A percentile compares a stretch with the other conserved stretches of the same genome.
phyloP scores from a whole-genome alignment of 2,113 vertebrate genomes.

The Taxidea taxus region DNA sequence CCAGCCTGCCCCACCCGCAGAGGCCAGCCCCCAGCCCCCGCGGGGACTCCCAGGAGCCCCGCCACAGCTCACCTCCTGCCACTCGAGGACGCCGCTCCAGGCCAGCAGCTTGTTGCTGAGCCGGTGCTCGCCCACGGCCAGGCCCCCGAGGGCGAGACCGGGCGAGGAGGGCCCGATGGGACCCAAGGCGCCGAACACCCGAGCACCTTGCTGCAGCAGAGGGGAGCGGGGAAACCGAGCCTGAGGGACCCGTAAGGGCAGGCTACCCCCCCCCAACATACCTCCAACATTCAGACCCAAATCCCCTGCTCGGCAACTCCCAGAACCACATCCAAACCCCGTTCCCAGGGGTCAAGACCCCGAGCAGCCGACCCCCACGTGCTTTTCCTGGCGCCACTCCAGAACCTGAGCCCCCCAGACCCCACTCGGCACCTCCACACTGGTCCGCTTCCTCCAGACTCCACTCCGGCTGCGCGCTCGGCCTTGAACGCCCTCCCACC shows the following conservation, averaged over 20 bases:
- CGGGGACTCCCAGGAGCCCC: accelerated
- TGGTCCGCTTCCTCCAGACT: background rate
- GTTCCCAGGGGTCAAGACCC: background rate
- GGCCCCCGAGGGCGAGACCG: slow-evolving; percentile 82
- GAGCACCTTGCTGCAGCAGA: slow-evolving; percentile 56
- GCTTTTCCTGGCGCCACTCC: background rate
- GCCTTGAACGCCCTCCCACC: background rate
- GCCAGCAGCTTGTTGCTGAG: slow-evolving; percentile 92
- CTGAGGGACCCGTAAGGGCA: background rate
- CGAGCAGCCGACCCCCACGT: background rate
- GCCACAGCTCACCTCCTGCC: slow-evolving; percentile 89
- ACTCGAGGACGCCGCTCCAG: slow-evolving; percentile 93
- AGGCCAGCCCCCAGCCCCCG: background rate
- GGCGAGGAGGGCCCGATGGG: slow-evolving; percentile 81
- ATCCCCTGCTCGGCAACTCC: background rate
- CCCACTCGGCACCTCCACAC: background rate
- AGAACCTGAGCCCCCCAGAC: accelerated
- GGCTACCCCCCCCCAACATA: background rate
- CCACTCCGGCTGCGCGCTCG: accelerated
- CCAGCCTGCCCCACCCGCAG: accelerated
- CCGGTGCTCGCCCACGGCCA: slow-evolving; percentile 76
- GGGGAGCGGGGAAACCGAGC: background rate
- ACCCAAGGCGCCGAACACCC: slow-evolving; percentile 68
- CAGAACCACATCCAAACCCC: accelerated
- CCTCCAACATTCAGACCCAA: background rate